Evolutionary conservation across 1,140 invertebrate genomes (phyloP), one percentile per base, ranked within the genome.

Genomic region (Leucophenga varia): DNA sequence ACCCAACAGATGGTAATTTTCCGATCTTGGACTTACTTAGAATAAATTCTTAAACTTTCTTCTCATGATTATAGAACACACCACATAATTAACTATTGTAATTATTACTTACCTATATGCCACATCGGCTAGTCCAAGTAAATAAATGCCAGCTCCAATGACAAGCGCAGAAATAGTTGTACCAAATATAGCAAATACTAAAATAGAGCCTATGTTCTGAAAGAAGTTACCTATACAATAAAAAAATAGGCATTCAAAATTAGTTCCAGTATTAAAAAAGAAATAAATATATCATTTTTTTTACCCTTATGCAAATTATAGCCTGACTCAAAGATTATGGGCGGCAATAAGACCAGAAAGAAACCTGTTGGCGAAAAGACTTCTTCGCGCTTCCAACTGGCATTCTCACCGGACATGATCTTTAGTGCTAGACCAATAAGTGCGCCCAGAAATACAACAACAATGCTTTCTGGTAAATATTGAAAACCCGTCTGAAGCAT

Each of bases 281-380:
- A n/a, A 41, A n/a, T n/a, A n/a, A n/a, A n/a, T n/a, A n/a, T n/a
- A n/a, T n/a, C n/a, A n/a, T n/a, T n/a, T n/a, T n/a, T n/a, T n/a
- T n/a, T n/a, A n/a, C 95, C 95, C 77, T 98, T 98, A 65, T 98
- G 95, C 37, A 98, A 81, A 84, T 98, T 98, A 72, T 98, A 98
- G 3, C 96, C 96, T 3, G 94, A 97, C 78, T 99, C 96, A 82
- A 98, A 98, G 57, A 99, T 98, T 35, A 98, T 99, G 1, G 96
- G 96, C 5, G 96, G 96, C n/a, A 99, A 74, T 1, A 98, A 80
- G 1, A 98, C 90, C 35, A 98, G 80, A 64, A 99, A 99, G 74
- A 99, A 99, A 8, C 94, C 91, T 37, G 94, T 98, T 0, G 95
- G 95, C 10, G 93, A 94, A 64, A 98, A 96, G 1, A 94, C 91